Evolutionary conservation across 2,797 vertebrate species (phyloP), one percentile per base, ranked within the genome.

Genomic region (Muscicapa striata): DNA sequence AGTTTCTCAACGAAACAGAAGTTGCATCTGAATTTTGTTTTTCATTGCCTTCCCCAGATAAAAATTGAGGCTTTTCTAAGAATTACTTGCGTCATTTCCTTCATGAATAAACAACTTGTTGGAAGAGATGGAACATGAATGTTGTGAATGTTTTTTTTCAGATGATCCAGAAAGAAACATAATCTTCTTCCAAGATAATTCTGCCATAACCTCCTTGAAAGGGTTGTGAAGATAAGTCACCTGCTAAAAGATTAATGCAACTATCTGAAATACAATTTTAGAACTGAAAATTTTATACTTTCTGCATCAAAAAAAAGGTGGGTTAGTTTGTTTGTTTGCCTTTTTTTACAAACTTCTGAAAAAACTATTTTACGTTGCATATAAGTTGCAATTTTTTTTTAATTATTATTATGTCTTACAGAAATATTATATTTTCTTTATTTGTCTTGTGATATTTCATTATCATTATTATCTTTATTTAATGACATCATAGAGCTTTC

Each of bases 281-380:
- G 8, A 70, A 49, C 34, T 22, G 13, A 4, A 52, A 43, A 48
- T 59, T 68, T 70, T 55, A 41, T 43, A 34, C 5, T 34, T 49
- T 77, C 59, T 74, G 4, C 2, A 10, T 51, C 23, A 29, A 58
- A 58, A 58, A 77, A 66, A 5, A 49, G 1, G 14, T 38, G 5
- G 2, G 1, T 29, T 43, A 5, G 3, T 55, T 67, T 49, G 9
- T 49, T 55, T 45, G 5, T 17, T 4, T n/a, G 11, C 2, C 19
- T 55, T 85, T 48, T 7, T 6, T 36, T 40, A 9, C 9, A 51
- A 77, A 34, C 15, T 81, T n/a, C 9, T 22, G 4, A 11, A 29
- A 78, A 77, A 86, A 30, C 1, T 58, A 16, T 66, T 41, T 54
- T 40, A 11, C 4, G 3, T 46, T 64, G 14, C 17, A 41, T 1